Conservation (phyloP, 2,113 vertebrate genomes). For the Eupsittula cactorum region DNA sequence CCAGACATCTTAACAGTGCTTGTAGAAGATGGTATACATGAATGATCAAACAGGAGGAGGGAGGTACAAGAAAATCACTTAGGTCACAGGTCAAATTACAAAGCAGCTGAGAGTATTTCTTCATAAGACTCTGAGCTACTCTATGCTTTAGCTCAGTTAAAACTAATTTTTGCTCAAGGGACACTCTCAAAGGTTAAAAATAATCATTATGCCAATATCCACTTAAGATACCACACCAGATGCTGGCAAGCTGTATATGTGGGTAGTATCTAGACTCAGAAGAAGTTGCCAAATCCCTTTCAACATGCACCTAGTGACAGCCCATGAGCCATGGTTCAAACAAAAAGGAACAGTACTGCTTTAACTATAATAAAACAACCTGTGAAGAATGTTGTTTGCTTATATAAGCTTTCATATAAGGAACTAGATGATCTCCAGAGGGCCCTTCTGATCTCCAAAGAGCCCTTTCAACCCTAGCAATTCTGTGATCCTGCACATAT, state of each 20-base stretch:
- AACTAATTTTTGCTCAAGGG: not conserved
- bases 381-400: not conserved
- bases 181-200: constrained; percentile 37
- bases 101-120: not conserved
- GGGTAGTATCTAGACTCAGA: not conserved
- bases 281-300: constrained; percentile 30
- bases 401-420: not conserved
- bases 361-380: not conserved
- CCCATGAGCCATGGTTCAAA: not conserved
- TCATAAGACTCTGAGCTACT: not conserved
- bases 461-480: not conserved
- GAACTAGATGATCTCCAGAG: not conserved
- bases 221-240: constrained; percentile 15
- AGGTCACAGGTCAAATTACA: not conserved
- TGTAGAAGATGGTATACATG: not conserved
- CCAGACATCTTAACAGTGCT: not conserved
- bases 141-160: not conserved
- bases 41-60: not conserved
- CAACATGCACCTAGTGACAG: not conserved
- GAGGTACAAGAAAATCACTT: not conserved
- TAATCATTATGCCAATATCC: not conserved
- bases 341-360: not conserved
- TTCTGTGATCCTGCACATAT: not conserved
- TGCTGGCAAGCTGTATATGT: not conserved
- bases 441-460: not conserved